phyloP scores from a whole-genome alignment of 2,113 vertebrate species.

The Natator depressus region DNA sequence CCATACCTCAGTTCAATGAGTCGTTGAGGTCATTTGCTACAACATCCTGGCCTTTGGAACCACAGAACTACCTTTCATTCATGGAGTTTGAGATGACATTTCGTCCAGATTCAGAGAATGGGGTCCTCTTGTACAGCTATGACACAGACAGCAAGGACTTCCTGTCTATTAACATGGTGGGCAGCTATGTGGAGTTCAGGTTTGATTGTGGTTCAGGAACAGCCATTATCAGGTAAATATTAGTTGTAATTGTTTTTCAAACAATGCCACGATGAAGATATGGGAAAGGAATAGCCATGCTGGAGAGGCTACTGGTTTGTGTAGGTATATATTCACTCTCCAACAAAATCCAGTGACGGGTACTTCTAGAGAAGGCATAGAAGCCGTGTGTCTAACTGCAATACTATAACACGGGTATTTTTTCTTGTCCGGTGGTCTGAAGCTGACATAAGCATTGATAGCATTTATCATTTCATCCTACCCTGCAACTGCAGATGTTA shows the following conservation, averaged over 20 bases:
- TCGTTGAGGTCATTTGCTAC: conserved; percentile 87
- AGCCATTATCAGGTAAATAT: conserved; percentile 86
- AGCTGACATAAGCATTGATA: not conserved
- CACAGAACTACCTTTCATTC: conserved; percentile 92
- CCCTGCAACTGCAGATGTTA: not conserved
- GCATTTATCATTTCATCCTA: not conserved
- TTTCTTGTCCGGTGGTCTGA: not conserved
- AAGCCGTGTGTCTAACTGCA: not conserved
- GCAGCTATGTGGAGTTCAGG: conserved; percentile 89
- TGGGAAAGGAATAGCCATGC: not conserved
- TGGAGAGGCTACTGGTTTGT: not conserved
- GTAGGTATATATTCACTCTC: rapidly evolving
- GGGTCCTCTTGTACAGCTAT: conserved; percentile 92
- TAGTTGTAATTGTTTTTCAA: not conserved
- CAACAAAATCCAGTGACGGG: not conserved
- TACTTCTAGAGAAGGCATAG: not conserved
- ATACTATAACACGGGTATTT: not conserved
- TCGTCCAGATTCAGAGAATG: conserved; percentile 82
- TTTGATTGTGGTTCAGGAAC: conserved; percentile 97
- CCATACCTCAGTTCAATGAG: conserved; percentile 90
- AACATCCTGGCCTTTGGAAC: conserved; percentile 90
- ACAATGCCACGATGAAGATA: rapidly evolving
- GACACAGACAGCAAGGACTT: conserved; percentile 92
- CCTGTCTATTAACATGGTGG: conserved; percentile 87
- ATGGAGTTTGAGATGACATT: conserved; percentile 95